Evolutionary conservation across 1,140 invertebrate species (phyloP).

Genomic region (Brachionus sp.): DNA sequence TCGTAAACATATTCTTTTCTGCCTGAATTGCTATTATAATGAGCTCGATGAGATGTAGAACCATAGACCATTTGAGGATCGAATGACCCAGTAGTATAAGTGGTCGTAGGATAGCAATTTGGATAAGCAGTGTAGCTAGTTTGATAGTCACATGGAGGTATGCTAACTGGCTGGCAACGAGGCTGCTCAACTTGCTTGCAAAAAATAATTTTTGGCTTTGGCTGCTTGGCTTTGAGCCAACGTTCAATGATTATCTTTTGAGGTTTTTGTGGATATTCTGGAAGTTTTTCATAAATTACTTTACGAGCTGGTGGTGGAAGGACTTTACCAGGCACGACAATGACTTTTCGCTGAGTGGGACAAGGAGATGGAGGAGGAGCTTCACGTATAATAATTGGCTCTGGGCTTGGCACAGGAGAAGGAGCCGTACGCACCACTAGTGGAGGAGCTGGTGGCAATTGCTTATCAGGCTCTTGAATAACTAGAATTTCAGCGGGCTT

Average conservation of each 20-base stretch:
- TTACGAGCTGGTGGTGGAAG: conserved; percentile 35
- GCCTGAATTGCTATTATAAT: neutral
- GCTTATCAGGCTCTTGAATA: conserved; percentile 33
- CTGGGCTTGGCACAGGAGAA: neutral
- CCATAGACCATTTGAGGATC: neutral
- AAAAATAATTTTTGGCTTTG: conserved; percentile 12
- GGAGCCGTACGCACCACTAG: conserved; percentile 15
- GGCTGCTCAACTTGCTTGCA: conserved; percentile 25
- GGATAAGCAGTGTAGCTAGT: neutral
- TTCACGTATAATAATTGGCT: conserved; percentile 37
- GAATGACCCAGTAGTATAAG: neutral
- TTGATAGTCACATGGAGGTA: neutral
- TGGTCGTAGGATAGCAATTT: neutral
- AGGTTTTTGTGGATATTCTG: conserved; percentile 37
- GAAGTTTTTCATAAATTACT: conserved; percentile 31
- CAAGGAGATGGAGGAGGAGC: conserved; percentile 25
- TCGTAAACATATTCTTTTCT: conserved; percentile 22
- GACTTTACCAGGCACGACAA: conserved; percentile 23
- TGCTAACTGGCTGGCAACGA: neutral
- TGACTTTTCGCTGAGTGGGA: neutral
- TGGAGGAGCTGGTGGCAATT: conserved; percentile 31
- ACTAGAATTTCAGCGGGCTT: conserved; percentile 21
- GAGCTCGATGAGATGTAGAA: conserved; percentile 12
- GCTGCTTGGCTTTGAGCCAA: conserved; percentile 31
- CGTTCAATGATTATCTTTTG: conserved; percentile 39